Conservation (phyloP, 2,888 invertebrate genomes). For the Alitta virens region DNA sequence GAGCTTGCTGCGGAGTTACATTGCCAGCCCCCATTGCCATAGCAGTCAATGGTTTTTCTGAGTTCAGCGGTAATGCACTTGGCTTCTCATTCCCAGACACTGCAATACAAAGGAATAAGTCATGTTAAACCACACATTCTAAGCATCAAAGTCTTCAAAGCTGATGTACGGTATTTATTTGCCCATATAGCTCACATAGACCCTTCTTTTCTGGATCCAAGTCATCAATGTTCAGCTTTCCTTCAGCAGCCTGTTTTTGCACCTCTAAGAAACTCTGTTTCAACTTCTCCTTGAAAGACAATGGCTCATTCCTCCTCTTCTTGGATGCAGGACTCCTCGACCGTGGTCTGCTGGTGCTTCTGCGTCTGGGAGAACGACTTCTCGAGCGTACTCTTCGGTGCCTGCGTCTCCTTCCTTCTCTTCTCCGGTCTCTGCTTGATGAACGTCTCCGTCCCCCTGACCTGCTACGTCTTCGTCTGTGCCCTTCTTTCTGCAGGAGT, state of each 20-base stretch:
- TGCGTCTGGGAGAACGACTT: neutral
- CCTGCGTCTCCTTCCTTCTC: neutral
- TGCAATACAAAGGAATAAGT: constrained; percentile 10
- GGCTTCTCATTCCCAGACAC: constrained; percentile 42
- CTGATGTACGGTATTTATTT: too few relatives aligned
- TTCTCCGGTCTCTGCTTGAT: neutral
- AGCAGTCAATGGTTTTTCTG: constrained; percentile 29
- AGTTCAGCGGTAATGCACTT: constrained; percentile 43
- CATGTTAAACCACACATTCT: too few relatives aligned
- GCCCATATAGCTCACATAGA: constrained; percentile 21
- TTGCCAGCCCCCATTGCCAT: constrained; percentile 28
- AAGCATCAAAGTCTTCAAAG: too few relatives aligned
- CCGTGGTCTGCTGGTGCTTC: neutral
- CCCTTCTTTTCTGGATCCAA: constrained; percentile 1
- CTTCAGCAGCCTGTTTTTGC: constrained; percentile 24
- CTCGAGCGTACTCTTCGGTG: neutral
- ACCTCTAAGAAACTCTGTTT: constrained; percentile 45
- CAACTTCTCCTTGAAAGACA: constrained; percentile 51
- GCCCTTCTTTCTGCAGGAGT: neutral
- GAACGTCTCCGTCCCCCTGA: neutral
- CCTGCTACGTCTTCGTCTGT: neutral
- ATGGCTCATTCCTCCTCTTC: constrained; percentile 28
- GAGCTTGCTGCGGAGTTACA: constrained; percentile 56
- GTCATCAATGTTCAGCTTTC: constrained; percentile 17
- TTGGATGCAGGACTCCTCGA: neutral